Conservation (phyloP, 2,797 vertebrate genomes). For the Heteromormyrus szaboi region DNA sequence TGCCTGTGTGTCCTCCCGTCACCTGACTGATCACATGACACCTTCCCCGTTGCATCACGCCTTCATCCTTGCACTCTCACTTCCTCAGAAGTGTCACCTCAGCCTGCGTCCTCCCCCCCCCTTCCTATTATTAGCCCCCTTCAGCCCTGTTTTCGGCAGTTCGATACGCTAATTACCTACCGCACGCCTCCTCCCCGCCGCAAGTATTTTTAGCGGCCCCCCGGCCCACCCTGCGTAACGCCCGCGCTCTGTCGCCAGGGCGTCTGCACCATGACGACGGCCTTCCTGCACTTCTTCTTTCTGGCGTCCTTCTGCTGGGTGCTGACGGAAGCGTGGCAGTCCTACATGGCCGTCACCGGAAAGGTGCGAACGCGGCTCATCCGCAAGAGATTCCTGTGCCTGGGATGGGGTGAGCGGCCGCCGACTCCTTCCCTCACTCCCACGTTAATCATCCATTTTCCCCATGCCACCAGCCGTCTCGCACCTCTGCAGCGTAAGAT, state of each 20-base stretch:
- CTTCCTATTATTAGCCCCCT: not conserved
- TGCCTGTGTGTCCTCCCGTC: not conserved
- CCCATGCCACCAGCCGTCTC: too few species aligned
- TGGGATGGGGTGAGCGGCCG: conserved; percentile 92
- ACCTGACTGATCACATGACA: not conserved
- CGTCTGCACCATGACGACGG: conserved; percentile 93
- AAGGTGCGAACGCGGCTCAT: conserved; percentile 97
- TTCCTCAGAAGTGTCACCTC: not conserved
- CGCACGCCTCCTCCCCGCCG: not conserved
- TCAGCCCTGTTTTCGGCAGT: not conserved
- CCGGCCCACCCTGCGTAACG: not conserved
- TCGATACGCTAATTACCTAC: not conserved
- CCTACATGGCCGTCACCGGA: conserved; percentile 98
- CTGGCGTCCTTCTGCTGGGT: conserved; percentile 99
- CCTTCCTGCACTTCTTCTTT: conserved; percentile 99
- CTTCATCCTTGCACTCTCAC: not conserved
- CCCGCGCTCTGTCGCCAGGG: conserved; percentile 59
- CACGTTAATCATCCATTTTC: not conserved
- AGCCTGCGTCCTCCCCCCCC: not conserved
- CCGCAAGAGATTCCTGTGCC: conserved; percentile 94
- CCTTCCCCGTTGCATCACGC: not conserved
- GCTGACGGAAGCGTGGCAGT: conserved; percentile 98
- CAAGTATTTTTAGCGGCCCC: not conserved
- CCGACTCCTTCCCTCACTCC: not conserved
- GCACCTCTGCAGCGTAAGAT: not conserved